A percentile compares a stretch with the other conserved stretches of the same genome.
Evolutionary conservation across 1,140 invertebrate species (phyloP).

Genomic region (Halictus rubicundus): DNA sequence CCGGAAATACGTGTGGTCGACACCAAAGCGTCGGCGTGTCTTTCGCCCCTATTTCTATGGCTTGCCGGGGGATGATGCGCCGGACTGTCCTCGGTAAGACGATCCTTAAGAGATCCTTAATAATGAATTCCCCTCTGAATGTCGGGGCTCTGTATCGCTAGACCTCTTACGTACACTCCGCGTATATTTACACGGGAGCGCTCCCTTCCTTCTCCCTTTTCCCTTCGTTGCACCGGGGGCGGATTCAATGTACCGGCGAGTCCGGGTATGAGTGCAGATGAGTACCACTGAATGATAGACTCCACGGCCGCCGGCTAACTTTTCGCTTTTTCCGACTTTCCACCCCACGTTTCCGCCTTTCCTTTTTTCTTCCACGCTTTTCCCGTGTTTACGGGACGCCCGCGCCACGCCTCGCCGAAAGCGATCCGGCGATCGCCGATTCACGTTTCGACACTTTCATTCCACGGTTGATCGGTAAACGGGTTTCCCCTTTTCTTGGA

Average conservation of each 20-base stretch:
- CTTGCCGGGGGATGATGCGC: neutral
- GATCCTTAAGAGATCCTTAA: slow-evolving; percentile 49
- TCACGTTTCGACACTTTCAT: too few species aligned
- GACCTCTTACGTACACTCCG: neutral
- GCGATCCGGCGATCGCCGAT: neutral
- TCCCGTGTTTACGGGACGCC: too few species aligned
- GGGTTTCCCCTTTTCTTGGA: too few species aligned
- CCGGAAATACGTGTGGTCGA: slow-evolving; percentile 44
- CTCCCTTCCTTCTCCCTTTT: neutral
- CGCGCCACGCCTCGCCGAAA: neutral
- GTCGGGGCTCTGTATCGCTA: neutral
- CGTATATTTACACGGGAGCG: slow-evolving; percentile 4
- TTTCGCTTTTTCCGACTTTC: neutral
- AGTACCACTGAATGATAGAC: slow-evolving; percentile 27
- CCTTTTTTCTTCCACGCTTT: neutral
- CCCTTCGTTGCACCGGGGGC: neutral
- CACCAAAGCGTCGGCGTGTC: slow-evolving; percentile 22
- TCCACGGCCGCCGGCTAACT: neutral
- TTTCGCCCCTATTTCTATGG: slow-evolving; percentile 12
- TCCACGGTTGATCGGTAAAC: too few species aligned
- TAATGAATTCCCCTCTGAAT: slow-evolving; percentile 54
- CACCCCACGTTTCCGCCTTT: neutral
- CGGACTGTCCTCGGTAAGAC: slow-evolving; percentile 11
- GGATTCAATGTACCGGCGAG: slow-evolving; percentile 8
- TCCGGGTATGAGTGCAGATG: slow-evolving; percentile 27